Percentiles rank a stretch among this genome's conserved stretches.
phyloP scores from a whole-genome alignment of 2,113 vertebrate genomes.

The Corythornis madagascariensis region DNA sequence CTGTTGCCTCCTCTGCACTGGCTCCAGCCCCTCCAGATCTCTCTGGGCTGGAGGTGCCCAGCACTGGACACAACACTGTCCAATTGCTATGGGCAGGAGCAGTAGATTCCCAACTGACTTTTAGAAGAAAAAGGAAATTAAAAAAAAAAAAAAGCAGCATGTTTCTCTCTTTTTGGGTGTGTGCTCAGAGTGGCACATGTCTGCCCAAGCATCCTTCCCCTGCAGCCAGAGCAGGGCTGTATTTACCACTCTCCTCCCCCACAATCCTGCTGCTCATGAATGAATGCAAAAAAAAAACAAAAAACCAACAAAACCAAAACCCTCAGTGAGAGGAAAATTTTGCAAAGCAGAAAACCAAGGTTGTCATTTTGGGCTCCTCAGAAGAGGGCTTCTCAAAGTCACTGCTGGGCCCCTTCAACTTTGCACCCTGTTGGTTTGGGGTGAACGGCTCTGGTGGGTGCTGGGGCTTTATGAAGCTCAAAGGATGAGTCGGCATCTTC shows the following conservation, averaged over 20 bases:
- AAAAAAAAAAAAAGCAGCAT: no score
- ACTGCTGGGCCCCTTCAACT: neutral
- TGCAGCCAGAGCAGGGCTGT: neutral
- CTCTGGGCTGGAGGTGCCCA: no score
- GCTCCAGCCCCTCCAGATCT: no score
- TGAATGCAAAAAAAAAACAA: neutral
- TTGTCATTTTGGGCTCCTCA: neutral
- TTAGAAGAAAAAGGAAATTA: neutral
- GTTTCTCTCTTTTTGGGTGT: neutral
- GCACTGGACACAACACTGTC: no score
- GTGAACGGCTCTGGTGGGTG: neutral
- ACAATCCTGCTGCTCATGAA: neutral
- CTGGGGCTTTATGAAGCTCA: neutral
- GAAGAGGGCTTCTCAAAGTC: neutral
- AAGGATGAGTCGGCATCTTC: slow-evolving; percentile 21
- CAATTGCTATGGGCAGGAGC: neutral
- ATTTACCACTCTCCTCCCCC: neutral
- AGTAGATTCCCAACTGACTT: neutral
- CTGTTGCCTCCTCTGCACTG: no score
- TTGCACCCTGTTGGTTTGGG: neutral
- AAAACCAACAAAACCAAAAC: no score
- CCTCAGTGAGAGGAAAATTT: neutral
- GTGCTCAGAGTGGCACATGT: neutral
- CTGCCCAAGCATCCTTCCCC: neutral
- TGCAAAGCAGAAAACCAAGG: neutral